Percentiles rank a stretch among this genome's conserved stretches.
Evolutionary conservation across 1,140 invertebrate species (phyloP).

Genomic region (Penaeus vannamei): DNA sequence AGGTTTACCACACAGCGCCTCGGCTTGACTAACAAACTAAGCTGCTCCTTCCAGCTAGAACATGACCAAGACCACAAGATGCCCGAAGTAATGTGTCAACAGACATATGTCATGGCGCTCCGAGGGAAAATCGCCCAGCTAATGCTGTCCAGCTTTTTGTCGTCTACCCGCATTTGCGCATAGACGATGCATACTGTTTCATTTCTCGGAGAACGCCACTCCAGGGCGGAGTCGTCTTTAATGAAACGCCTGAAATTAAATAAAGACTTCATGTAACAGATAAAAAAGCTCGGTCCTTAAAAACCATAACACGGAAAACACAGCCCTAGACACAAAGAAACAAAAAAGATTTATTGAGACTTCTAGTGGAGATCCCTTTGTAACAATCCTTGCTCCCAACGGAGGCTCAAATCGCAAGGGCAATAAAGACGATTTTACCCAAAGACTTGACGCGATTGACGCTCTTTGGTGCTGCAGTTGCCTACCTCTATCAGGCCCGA

Average conservation of each 20-base stretch:
- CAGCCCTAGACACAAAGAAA: conserved; percentile 59
- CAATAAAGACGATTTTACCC: conserved; percentile 41
- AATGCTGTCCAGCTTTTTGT: no score
- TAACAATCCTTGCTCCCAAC: conserved; percentile 29
- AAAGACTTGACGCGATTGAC: conserved; percentile 27
- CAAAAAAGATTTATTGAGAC: conserved; percentile 64
- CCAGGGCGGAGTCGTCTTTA: no score
- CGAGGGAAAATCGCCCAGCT: no score
- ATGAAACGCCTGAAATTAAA: conserved; percentile 11
- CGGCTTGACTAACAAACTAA: no score
- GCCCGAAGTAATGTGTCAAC: no score
- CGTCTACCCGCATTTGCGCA: no score
- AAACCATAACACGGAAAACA: conserved; percentile 40
- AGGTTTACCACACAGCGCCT: no score
- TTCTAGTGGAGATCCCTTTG: conserved; percentile 62
- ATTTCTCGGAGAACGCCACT: no score
- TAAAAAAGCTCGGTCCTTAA: not conserved
- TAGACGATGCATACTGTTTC: no score
- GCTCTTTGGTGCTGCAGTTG: conserved; percentile 45
- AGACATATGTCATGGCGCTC: no score
- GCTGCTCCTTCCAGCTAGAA: no score
- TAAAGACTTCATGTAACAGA: conserved; percentile 17
- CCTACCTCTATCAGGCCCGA: conserved; percentile 52
- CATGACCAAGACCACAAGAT: no score
- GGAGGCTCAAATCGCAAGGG: conserved; percentile 31